These are phyloP conservation scores for Pipa parva DNA, from an alignment of 2,113 vertebrate genomes.

Conservation along the genomic window DNA sequence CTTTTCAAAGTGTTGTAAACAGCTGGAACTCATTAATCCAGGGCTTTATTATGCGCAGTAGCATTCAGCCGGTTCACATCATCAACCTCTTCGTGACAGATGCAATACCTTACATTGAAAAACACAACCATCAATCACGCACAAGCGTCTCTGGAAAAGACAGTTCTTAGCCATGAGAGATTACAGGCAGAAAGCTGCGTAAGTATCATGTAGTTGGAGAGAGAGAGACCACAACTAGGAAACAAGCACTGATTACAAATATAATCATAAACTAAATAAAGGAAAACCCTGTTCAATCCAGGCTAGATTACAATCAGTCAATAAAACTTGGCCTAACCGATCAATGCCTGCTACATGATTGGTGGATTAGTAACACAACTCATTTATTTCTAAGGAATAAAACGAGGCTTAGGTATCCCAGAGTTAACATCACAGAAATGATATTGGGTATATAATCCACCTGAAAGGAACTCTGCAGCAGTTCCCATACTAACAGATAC, in stretches of 20 bases:
- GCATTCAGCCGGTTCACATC: constrained; percentile 31
- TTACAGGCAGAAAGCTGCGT: constrained; percentile 2
- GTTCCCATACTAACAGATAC: too few species aligned
- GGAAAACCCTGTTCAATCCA: too few species aligned
- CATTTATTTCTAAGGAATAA: too few species aligned
- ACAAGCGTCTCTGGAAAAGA: constrained; percentile 14
- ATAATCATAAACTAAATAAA: too few species aligned
- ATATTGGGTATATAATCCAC: too few species aligned
- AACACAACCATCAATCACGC: constrained; percentile 41
- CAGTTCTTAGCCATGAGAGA: constrained; percentile 37
- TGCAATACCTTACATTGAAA: constrained; percentile 37
- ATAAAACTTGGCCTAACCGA: too few species aligned
- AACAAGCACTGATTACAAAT: background rate
- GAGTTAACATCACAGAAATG: too few species aligned
- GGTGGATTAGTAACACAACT: too few species aligned
- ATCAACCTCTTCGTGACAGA: constrained; percentile 40
- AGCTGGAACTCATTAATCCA: constrained; percentile 41
- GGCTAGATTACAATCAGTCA: too few species aligned
- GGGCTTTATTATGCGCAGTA: constrained; percentile 35
- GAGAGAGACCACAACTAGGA: background rate
- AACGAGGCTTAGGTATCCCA: too few species aligned
- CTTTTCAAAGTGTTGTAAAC: constrained; percentile 22
- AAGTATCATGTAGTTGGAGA: background rate
- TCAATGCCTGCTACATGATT: too few species aligned
- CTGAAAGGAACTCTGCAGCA: too few species aligned